Percentiles rank a stretch among this genome's conserved stretches.
phyloP scores from a whole-genome alignment of 2,888 invertebrate genomes.

The Plagodis pulveraria region DNA sequence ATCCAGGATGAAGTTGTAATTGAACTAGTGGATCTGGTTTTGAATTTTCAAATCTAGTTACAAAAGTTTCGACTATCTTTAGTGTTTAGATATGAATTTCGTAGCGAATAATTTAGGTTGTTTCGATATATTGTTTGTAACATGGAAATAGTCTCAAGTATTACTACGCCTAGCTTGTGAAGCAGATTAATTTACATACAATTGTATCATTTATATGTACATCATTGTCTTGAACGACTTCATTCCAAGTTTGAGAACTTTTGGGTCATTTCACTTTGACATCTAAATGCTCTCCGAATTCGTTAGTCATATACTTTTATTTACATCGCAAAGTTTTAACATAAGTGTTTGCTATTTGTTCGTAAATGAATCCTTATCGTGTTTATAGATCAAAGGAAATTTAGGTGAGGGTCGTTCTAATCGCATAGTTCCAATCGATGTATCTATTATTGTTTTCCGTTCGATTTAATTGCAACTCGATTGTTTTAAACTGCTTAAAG shows the following conservation, averaged over 20 bases:
- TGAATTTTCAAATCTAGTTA: slow-evolving; percentile 15
- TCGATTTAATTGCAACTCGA: slow-evolving; percentile 14
- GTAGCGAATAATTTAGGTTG: slow-evolving; percentile 6
- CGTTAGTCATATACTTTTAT: neutral
- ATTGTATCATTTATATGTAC: slow-evolving; percentile 4
- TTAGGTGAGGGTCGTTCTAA: slow-evolving; percentile 7
- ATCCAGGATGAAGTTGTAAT: slow-evolving; percentile 13
- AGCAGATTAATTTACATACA: slow-evolving; percentile 16
- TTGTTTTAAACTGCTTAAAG: slow-evolving; percentile 33
- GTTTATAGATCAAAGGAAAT: slow-evolving; percentile 13
- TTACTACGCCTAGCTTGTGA: slow-evolving; percentile 9
- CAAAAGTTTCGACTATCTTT: neutral
- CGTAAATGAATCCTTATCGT: neutral
- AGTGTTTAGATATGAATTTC: slow-evolving; percentile 6
- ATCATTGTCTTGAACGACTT: too few species aligned
- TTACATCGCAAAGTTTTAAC: neutral
- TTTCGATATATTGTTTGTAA: neutral
- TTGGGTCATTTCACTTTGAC: slow-evolving; percentile 11
- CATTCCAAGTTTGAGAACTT: neutral
- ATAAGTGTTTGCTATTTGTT: neutral
- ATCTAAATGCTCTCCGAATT: neutral
- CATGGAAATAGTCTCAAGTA: neutral
- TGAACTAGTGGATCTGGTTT: slow-evolving; percentile 9
- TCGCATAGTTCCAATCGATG: neutral
- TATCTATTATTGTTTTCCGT: slow-evolving; percentile 11